Conservation (phyloP, 1,140 invertebrate genomes). For the Dryas iulia region DNA sequence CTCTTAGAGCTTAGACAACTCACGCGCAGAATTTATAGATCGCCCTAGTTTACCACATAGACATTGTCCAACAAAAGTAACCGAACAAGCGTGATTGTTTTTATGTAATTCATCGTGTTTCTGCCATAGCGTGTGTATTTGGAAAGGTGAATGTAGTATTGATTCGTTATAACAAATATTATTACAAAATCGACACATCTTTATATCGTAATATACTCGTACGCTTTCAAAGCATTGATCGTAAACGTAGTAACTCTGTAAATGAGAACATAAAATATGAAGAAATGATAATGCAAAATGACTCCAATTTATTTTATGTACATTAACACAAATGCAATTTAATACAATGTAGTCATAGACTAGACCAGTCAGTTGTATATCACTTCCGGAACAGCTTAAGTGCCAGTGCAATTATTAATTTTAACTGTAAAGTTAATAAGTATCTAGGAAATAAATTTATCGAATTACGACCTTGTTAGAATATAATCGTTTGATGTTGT, state of each 20-base stretch:
- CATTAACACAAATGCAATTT: background rate
- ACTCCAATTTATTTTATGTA: background rate
- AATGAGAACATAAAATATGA: background rate
- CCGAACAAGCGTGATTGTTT: constrained; percentile 5
- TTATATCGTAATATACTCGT: constrained; percentile 4
- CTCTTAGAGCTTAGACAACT: constrained; percentile 52
- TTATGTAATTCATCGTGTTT: constrained; percentile 24
- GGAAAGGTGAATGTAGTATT: constrained; percentile 18
- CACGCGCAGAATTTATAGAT: constrained; percentile 57
- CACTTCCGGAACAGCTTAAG: background rate
- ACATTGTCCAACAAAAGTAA: constrained; percentile 35
- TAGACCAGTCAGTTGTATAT: background rate
- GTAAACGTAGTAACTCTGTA: background rate
- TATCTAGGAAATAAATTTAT: background rate
- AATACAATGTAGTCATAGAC: background rate
- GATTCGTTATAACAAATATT: constrained; percentile 13
- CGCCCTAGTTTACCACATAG: constrained; percentile 50
- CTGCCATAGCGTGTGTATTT: constrained; percentile 7
- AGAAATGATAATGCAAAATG: background rate
- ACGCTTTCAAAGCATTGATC: background rate
- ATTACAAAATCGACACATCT: constrained; percentile 1
- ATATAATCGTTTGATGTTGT: background rate
- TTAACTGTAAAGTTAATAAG: background rate
- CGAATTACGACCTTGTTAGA: background rate
- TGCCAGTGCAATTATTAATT: background rate